Evolutionary conservation across 2,888 invertebrate species (phyloP).

Genomic region (Strigamia maritima): DNA sequence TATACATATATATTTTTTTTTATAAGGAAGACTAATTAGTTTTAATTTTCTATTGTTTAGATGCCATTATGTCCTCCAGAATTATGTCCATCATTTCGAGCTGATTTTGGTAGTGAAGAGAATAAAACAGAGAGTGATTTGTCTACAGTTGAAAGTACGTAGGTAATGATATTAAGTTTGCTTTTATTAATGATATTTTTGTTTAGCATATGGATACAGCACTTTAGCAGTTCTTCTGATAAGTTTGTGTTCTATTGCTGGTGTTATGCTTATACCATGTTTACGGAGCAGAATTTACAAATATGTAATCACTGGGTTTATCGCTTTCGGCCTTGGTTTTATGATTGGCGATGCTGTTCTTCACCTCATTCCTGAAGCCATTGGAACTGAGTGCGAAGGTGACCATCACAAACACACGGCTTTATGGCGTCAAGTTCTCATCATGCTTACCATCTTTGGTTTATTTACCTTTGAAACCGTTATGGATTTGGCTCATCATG

Average conservation of each 20-base stretch:
- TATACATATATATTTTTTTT: too few species aligned
- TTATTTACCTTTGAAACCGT: slow-evolving; percentile 45
- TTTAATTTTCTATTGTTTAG: not conserved
- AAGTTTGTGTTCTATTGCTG: slow-evolving; percentile 51
- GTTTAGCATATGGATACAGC: slow-evolving; percentile 48
- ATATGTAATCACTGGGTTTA: slow-evolving; percentile 52
- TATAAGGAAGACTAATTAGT: too few species aligned
- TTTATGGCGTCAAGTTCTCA: slow-evolving; percentile 42
- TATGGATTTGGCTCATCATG: slow-evolving; percentile 42
- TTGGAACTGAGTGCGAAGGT: slow-evolving; percentile 19
- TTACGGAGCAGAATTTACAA: slow-evolving; percentile 46
- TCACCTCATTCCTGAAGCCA: slow-evolving; percentile 55
- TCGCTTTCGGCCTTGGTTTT: slow-evolving; percentile 55
- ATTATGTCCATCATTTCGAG: not conserved
- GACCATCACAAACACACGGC: slow-evolving; percentile 36
- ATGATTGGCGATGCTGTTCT: slow-evolving; percentile 54
- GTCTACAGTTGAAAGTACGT: not conserved
- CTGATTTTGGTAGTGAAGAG: not conserved
- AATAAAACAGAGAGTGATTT: not conserved
- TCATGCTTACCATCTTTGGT: slow-evolving; percentile 44
- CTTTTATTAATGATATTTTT: not conserved
- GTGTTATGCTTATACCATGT: slow-evolving; percentile 50
- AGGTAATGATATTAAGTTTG: not conserved
- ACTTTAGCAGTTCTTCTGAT: slow-evolving; percentile 52
- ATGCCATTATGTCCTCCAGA: not conserved